Evolutionary conservation across 2,888 invertebrate genomes (phyloP), one percentile per base, ranked within the genome.

Genomic region (Sericinus montela): DNA sequence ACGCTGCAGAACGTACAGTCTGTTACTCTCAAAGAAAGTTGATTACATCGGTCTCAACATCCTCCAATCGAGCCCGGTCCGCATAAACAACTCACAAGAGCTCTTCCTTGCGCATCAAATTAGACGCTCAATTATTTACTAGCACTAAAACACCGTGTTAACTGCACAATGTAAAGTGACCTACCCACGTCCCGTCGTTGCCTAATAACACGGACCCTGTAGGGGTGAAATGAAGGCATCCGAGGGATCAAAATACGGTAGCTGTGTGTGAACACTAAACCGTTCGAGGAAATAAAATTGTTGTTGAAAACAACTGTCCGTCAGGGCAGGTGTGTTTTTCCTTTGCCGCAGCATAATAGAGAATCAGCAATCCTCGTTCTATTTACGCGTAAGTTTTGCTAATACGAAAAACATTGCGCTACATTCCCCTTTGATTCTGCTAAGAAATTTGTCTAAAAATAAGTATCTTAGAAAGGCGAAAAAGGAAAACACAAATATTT

Each of bases 81-180:
- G 69, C 80, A 74, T 84, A 84, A 87, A 86, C 72, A 68, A 69
- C 69, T 65, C 66, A 66, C 63, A 59, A 62, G 68, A 69, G 65
- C 69, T 69, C 68, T 69, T 75, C 75, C 75, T 68, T 62, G 70
- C 81, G 69, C 87, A 88, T 87, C 87, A 86, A 88, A 88, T 88
- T 88, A 86, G 80, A 75, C 61, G 75, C 71, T 80, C 81, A 82
- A 83, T 85, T 86, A 85, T 88, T 86, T 85, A 86, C 84, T 79
- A 76, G 77, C 75, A 81, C 72, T 88, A 84, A 86, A 87, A 81
- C 79, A 61, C 70, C 69, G 69, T 69, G 75, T 72, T 76, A 75
- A 75, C 72, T 63, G 65, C 63, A 67, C 76, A 76, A 62, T 53
- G 56, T 65, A 74, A 62, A 59, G 53, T 70, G 83, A 80, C 67